Evolutionary conservation across 2,113 vertebrate genomes (phyloP).

Genomic region (Paramormyrops kingsleyae): DNA sequence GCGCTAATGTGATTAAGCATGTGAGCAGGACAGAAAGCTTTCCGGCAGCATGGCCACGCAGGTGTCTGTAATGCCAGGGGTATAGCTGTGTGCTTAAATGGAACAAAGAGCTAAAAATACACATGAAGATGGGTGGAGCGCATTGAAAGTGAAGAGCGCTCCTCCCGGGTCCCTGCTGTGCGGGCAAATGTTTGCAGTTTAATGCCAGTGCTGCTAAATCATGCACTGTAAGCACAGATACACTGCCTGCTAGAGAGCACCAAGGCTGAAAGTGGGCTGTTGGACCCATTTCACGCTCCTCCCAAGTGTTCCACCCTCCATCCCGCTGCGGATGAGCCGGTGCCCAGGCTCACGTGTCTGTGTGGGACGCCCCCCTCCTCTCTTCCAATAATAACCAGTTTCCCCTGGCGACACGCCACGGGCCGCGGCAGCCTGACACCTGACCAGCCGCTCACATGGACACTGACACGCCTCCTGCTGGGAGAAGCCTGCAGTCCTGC

Average conservation of each 20-base stretch:
- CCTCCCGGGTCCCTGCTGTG: background rate
- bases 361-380: constrained; percentile 50
- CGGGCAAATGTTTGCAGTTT: background rate
- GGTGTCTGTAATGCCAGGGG: background rate
- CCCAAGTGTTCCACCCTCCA: constrained; percentile 6
- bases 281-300: constrained; percentile 9
- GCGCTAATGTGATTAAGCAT: background rate
- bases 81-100: background rate
- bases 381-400: constrained; percentile 62
- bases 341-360: constrained; percentile 61
- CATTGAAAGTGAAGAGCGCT: background rate
- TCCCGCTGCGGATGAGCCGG: constrained; percentile 48
- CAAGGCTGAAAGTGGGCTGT: background rate
- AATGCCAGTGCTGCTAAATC: background rate
- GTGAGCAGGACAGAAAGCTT: background rate
- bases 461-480: constrained; percentile 55
- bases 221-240: background rate
- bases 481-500: constrained; percentile 56
- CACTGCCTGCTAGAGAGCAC: background rate
- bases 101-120: constrained; percentile 9
- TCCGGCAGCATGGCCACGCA: background rate
- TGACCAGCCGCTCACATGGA: constrained; percentile 66
- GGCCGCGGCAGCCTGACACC: constrained; percentile 56
- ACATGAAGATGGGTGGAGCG: background rate
- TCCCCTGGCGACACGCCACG: constrained; percentile 53